A percentile compares a stretch with the other conserved stretches of the same genome.
These are phyloP conservation scores for Melikaiella ostensackeni DNA, from an alignment of 2,888 invertebrate species.

Conservation along the genomic window DNA sequence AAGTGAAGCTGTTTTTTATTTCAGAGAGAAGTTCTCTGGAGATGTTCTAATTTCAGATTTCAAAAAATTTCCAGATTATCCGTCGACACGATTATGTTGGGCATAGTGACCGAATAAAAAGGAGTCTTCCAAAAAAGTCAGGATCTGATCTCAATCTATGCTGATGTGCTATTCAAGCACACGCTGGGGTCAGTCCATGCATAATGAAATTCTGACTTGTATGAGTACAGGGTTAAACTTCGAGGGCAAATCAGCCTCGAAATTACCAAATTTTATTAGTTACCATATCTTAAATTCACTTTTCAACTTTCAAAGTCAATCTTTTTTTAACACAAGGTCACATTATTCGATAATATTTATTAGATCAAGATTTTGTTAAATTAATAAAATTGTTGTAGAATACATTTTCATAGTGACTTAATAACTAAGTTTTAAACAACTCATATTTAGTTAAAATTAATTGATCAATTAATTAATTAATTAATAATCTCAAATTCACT, in stretches of 20 bases:
- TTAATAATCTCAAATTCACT: not conserved
- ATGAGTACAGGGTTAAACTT: constrained; percentile 39
- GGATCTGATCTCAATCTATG: constrained; percentile 66
- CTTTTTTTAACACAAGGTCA: not conserved
- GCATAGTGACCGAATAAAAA: constrained; percentile 50
- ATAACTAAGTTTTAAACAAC: no score
- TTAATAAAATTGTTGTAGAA: no score
- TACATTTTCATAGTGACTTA: no score
- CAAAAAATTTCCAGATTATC: no score
- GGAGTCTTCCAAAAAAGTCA: constrained; percentile 59
- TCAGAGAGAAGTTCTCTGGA: no score
- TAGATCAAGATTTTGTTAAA: no score
- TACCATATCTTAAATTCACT: not conserved
- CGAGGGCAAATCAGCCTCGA: not conserved
- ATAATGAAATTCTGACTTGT: constrained; percentile 64
- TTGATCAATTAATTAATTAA: no score
- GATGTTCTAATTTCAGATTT: no score
- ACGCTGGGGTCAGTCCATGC: constrained; percentile 66
- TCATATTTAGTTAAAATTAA: no score
- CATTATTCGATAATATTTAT: no score
- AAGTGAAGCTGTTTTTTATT: no score
- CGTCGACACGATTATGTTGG: constrained; percentile 55
- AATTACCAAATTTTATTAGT: not conserved
- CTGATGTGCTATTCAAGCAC: constrained; percentile 63
- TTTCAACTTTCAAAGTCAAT: not conserved